Conservation (phyloP, 2,797 vertebrate species). For the Manis javanica region DNA sequence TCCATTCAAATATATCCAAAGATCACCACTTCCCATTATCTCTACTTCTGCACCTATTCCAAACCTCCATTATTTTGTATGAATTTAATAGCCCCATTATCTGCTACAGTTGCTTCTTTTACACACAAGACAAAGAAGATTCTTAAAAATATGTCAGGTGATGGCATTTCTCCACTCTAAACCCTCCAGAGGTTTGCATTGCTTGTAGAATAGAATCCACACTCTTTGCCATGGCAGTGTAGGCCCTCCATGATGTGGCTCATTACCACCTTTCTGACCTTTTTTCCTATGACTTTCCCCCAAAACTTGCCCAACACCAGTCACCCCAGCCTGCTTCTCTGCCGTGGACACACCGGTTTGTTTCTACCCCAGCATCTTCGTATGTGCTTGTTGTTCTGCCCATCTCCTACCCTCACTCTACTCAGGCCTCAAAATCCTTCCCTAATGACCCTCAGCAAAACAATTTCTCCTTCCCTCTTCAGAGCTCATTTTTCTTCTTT, state of each 20-base stretch:
- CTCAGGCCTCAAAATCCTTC: neutral
- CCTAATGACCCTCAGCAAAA: neutral
- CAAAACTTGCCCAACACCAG: neutral
- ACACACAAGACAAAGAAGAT: neutral
- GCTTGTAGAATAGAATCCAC: neutral
- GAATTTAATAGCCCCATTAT: conserved; percentile 15
- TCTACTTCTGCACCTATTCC: neutral
- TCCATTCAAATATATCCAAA: neutral
- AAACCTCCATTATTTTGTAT: neutral
- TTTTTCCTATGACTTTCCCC: neutral
- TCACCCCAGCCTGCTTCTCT: neutral
- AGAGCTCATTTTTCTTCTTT: neutral
- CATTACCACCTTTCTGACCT: neutral
- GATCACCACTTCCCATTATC: neutral
- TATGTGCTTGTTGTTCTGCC: neutral
- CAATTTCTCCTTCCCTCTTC: neutral
- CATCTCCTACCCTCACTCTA: neutral
- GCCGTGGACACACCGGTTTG: neutral
- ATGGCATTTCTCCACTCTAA: neutral
- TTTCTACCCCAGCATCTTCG: neutral
- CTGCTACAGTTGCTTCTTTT: neutral
- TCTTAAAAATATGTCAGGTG: neutral
- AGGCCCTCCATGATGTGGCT: neutral
- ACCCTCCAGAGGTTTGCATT: neutral
- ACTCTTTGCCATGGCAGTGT: fast-evolving